Conservation (phyloP, 2,113 vertebrate species). For the Conger conger region DNA sequence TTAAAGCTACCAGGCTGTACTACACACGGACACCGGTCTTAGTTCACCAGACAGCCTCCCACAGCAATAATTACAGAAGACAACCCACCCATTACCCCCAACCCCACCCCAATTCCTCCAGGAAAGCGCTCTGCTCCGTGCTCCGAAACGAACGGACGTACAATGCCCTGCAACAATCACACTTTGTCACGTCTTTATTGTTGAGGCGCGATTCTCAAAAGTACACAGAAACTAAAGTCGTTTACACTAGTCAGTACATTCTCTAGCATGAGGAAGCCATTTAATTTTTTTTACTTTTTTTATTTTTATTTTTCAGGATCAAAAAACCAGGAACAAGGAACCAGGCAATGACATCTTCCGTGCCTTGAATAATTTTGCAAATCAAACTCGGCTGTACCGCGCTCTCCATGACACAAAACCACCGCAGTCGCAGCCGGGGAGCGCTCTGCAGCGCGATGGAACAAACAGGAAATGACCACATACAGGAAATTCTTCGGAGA, state of each 20-base stretch:
- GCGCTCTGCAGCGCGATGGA: background rate
- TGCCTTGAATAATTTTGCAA: background rate
- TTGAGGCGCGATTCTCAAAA: too few relatives aligned
- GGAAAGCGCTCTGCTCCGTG: too few relatives aligned
- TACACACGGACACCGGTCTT: background rate
- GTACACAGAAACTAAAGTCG: background rate
- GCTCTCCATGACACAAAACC: background rate
- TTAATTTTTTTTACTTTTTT: background rate
- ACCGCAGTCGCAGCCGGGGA: background rate
- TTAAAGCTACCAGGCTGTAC: background rate
- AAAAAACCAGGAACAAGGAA: background rate
- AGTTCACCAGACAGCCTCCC: background rate
- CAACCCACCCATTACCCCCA: background rate
- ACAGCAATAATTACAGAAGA: background rate
- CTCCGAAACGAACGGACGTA: too few relatives aligned
- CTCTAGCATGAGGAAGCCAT: background rate
- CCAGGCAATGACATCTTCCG: background rate
- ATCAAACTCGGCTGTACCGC: background rate
- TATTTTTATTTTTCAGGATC: background rate
- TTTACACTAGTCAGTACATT: background rate
- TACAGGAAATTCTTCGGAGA: background rate
- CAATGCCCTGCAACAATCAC: too few relatives aligned
- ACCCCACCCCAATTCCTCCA: background rate
- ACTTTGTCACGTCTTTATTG: too few relatives aligned
- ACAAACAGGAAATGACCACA: conserved; percentile 2